phyloP scores from a whole-genome alignment of 2,113 vertebrate genomes.

The Loxodonta africana region DNA sequence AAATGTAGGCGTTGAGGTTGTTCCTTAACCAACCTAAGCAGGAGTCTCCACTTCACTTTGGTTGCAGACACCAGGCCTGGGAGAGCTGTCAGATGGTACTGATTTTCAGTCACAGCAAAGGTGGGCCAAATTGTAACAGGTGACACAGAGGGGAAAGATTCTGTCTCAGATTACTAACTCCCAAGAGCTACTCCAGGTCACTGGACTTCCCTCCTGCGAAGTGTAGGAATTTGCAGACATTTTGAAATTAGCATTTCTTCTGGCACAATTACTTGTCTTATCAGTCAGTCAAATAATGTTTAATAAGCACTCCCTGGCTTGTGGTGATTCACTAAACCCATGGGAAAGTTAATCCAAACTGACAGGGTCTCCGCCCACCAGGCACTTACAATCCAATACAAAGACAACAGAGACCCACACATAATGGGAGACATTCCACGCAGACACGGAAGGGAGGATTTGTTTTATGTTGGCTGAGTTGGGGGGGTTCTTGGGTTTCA shows the following conservation, averaged over 20 bases:
- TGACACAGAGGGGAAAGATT: slow-evolving; percentile 71
- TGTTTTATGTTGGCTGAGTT: background rate
- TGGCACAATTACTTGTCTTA: slow-evolving; percentile 66
- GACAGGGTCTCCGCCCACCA: slow-evolving; percentile 72
- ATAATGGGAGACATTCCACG: slow-evolving; percentile 4
- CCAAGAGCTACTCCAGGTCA: slow-evolving; percentile 56
- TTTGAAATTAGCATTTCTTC: slow-evolving; percentile 68
- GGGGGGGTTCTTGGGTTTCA: background rate
- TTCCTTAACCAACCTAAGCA: background rate
- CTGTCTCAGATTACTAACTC: slow-evolving; percentile 74
- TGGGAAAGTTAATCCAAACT: slow-evolving; percentile 73
- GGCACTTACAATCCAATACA: slow-evolving; percentile 34
- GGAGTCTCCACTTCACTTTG: background rate
- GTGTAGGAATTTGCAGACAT: slow-evolving; percentile 62
- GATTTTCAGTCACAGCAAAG: slow-evolving; percentile 43
- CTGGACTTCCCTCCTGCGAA: slow-evolving; percentile 41
- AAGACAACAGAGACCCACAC: slow-evolving; percentile 42
- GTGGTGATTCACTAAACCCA: slow-evolving; percentile 21
- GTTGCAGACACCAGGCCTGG: background rate
- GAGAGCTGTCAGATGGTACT: slow-evolving; percentile 46
- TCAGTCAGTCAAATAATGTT: slow-evolving; percentile 63
- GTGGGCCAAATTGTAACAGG: slow-evolving; percentile 67
- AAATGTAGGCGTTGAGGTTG: background rate
- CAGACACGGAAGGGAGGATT: background rate
- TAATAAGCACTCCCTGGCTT: slow-evolving; percentile 52